These are phyloP conservation scores for Coelinius sp. DNA, from an alignment of 2,888 invertebrate genomes.

Conservation along the genomic window DNA sequence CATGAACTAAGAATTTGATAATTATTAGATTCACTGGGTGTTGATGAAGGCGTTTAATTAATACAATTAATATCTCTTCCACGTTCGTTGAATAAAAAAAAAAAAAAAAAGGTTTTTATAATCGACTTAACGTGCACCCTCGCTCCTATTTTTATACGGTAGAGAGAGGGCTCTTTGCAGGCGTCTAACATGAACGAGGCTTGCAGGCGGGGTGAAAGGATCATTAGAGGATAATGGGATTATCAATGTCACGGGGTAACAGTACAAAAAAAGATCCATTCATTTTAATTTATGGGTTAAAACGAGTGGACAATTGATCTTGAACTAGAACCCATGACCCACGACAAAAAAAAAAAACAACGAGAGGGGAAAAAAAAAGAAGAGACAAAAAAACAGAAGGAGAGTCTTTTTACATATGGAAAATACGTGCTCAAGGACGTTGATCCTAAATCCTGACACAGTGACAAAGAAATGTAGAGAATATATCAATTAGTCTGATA, in stretches of 20 bases:
- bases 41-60: neutral
- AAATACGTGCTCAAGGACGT: constrained; percentile 9
- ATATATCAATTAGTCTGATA: constrained; percentile 5
- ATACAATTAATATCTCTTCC: constrained; percentile 10
- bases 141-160: neutral
- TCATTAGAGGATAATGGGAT: constrained; percentile 8
- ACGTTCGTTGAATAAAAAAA: constrained; percentile 17
- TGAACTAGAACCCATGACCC: constrained; percentile 2
- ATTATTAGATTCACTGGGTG: neutral
- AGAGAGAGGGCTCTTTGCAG: neutral
- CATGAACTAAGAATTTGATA: neutral
- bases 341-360: neutral
- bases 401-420: constrained; percentile 24
- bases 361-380: neutral
- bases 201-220: neutral
- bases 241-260: constrained; percentile 2
- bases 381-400: neutral
- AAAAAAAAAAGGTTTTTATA: neutral
- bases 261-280: constrained; percentile 18
- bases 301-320: constrained; percentile 5
- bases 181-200: constrained; percentile 8
- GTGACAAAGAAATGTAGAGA: neutral
- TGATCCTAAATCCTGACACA: constrained; percentile 2
- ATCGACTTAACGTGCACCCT: constrained; percentile 3
- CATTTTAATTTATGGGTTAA: constrained; percentile 5